A percentile compares a stretch with the other conserved stretches of the same genome.
Evolutionary conservation across 2,113 vertebrate species (phyloP).

Genomic region (Chionomys nivalis): DNA sequence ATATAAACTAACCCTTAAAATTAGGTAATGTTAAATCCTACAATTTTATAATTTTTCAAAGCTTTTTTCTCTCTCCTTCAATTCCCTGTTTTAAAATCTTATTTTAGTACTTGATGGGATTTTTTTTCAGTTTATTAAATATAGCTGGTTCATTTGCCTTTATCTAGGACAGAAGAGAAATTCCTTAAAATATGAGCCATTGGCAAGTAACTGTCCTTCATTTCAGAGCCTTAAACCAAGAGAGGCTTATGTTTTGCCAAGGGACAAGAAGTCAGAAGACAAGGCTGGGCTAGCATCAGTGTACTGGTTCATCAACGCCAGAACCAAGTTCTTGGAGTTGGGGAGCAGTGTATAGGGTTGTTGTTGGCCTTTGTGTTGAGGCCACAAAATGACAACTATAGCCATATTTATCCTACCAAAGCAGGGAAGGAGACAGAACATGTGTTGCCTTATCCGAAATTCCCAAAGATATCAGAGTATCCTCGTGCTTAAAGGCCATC

Average conservation of each 20-base stretch:
- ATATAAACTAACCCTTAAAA: conserved; percentile 22
- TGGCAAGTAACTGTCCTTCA: background rate
- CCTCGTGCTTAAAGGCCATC: background rate
- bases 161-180: background rate
- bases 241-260: background rate
- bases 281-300: background rate
- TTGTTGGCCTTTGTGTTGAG: background rate
- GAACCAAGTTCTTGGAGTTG: background rate
- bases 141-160: background rate
- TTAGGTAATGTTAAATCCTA: too few relatives aligned
- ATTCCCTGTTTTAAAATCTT: background rate
- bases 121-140: background rate
- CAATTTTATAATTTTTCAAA: background rate
- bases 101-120: background rate
- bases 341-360: too few relatives aligned
- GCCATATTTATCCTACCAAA: background rate
- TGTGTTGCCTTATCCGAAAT: background rate
- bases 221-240: background rate
- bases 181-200: background rate
- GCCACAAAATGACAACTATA: background rate
- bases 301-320: background rate
- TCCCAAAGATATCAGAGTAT: background rate
- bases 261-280: background rate
- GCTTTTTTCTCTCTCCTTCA: background rate
- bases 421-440: too few relatives aligned